These are phyloP conservation scores for Clangula hyemalis DNA, from an alignment of 2,797 vertebrate genomes.

Conservation along the genomic window DNA sequence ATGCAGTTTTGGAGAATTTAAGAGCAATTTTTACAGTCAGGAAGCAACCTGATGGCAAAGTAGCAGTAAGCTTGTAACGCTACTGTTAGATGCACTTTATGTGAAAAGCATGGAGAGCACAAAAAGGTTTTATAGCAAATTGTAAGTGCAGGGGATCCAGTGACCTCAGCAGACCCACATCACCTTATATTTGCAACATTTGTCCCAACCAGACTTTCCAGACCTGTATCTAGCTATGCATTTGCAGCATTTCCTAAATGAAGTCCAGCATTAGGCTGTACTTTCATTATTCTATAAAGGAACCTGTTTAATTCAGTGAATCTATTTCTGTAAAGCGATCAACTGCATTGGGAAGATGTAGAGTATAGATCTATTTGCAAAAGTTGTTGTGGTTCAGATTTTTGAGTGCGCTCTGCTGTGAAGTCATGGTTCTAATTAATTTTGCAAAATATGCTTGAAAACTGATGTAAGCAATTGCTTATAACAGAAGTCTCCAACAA, in stretches of 20 bases:
- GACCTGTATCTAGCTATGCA: neutral
- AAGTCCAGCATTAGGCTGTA: neutral
- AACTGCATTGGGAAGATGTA: neutral
- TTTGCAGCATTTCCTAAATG: neutral
- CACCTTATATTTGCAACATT: neutral
- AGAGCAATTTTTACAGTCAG: neutral
- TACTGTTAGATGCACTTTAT: neutral
- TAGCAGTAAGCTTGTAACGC: neutral
- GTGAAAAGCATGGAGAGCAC: neutral
- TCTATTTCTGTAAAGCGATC: neutral
- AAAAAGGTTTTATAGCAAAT: neutral
- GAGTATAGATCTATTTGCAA: neutral
- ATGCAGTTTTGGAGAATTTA: neutral
- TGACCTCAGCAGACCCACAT: neutral
- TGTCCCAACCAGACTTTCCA: neutral
- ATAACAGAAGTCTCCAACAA: neutral
- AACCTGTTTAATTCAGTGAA: neutral
- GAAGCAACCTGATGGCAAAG: neutral
- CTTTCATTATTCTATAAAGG: neutral
- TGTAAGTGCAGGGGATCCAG: neutral
- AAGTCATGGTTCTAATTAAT: neutral
- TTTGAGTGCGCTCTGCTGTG: neutral
- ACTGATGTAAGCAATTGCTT: neutral
- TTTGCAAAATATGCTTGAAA: neutral
- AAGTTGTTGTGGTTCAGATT: neutral